Evolutionary conservation across 2,797 vertebrate species (phyloP), one percentile per base, ranked within the genome.

Genomic region (Dicrostonyx torquatus): DNA sequence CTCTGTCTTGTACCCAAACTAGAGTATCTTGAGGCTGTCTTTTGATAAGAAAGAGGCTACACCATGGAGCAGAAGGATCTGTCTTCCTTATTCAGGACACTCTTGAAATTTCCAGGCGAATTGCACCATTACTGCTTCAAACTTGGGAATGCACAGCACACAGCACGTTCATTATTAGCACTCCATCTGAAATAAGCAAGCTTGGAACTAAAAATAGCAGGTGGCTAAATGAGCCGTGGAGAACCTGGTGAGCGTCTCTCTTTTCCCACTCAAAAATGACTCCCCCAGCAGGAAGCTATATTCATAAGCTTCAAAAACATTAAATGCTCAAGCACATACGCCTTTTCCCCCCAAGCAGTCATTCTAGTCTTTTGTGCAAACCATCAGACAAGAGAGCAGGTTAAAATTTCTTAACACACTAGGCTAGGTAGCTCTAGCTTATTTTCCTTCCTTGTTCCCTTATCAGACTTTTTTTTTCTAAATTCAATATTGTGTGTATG

Each of bases 121-220:
- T 58, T 29, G 2, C 89, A 29, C 45, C 72, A 13, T 55, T 89
- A 62, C 79, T 15, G 68, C 75, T 93, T 94, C 77, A 89, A 91
- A 83, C 37, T 72, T 64, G 31, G 14, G 55, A 93, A 82, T 10
- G 76, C 37, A 62, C 8, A 34, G 29, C 62, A 24, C 9, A 68
- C 15, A 48, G 29, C 43, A 9, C 1, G 2, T 90, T 89, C 62
- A 4, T 80, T 80, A 89, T 89, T 80, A 96, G 70, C 37, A 70
- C 87, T 92, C 87, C 37, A 3, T 95, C 83, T 92, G 80, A 83
- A 89, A 90, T 90, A 94, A 88, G 58, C 77, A 82, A 95, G 82
- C 64, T 50, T 6, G 4, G 80, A 83, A 73, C 91, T 93, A 94
- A 97, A 97, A 96, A 94, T 73, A 97, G 73, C 77, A 89, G 70